phyloP scores from a whole-genome alignment of 2,113 vertebrate species.

The Tautogolabrus adspersus region DNA sequence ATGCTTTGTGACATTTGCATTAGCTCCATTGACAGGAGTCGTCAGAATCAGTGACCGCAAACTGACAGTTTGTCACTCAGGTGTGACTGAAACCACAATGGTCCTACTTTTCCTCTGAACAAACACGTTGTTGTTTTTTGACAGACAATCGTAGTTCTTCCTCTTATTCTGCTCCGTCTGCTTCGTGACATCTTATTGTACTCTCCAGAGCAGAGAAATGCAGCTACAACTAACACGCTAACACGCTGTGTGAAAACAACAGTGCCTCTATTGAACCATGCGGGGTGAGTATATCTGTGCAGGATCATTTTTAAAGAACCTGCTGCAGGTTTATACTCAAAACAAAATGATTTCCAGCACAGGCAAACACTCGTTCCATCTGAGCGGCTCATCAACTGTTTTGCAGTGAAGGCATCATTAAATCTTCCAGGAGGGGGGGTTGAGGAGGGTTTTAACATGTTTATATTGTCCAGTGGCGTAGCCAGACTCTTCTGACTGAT shows the following conservation, averaged over 20 bases:
- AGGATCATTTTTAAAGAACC: slow-evolving; percentile 35
- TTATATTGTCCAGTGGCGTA: too few species aligned
- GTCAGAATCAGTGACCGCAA: slow-evolving; percentile 64
- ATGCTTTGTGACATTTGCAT: slow-evolving; percentile 75
- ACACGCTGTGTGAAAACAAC: slow-evolving; percentile 33
- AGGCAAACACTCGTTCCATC: background rate
- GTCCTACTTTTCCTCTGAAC: slow-evolving; percentile 19
- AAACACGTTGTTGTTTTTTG: slow-evolving; percentile 32
- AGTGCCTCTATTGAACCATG: slow-evolving; percentile 36
- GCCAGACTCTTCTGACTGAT: too few species aligned
- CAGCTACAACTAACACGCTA: slow-evolving; percentile 8
- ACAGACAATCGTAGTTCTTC: slow-evolving; percentile 41
- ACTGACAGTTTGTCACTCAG: slow-evolving; percentile 54
- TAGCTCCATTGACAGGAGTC: slow-evolving; percentile 58
- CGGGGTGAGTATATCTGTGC: slow-evolving; percentile 24
- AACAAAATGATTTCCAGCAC: slow-evolving; percentile 18
- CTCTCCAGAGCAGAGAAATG: slow-evolving; percentile 21
- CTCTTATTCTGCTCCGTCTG: slow-evolving; percentile 36
- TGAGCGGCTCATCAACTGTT: slow-evolving; percentile 11
- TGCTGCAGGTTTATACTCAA: slow-evolving; percentile 14
- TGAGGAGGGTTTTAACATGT: too few species aligned
- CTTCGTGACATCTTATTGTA: slow-evolving; percentile 46
- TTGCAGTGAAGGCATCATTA: too few species aligned
- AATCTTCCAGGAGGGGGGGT: too few species aligned
- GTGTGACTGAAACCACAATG: slow-evolving; percentile 31